phyloP scores from a whole-genome alignment of 30 jellyfish, hydroid and myxozoan species.

The Sanderia malayensis region DNA sequence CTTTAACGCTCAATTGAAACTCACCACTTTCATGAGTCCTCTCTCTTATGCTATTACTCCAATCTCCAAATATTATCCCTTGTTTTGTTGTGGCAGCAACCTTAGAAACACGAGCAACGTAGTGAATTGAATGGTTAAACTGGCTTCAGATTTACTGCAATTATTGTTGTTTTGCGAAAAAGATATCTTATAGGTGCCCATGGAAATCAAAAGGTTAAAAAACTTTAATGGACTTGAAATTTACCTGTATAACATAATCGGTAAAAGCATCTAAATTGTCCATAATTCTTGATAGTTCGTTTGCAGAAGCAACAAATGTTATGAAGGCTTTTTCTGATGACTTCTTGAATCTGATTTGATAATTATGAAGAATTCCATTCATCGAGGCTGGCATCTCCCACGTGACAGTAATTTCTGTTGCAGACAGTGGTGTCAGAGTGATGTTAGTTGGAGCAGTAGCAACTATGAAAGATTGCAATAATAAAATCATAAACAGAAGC shows the following conservation, averaged over 20 bases:
- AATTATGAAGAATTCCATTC: slow-evolving; percentile 63
- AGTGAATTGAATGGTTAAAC: not conserved
- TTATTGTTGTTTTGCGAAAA: too few relatives aligned
- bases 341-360: slow-evolving; percentile 23
- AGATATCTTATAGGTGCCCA: too few relatives aligned
- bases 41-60: slow-evolving; percentile 17
- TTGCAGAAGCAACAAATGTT: slow-evolving; percentile 11
- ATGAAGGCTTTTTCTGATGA: not conserved
- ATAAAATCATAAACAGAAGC: too few relatives aligned
- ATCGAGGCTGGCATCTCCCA: slow-evolving; percentile 60
- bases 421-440: slow-evolving; percentile 26
- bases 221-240: too few relatives aligned
- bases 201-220: too few relatives aligned
- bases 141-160: too few relatives aligned
- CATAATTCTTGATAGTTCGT: not conserved
- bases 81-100: slow-evolving; percentile 52
- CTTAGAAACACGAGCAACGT: too few relatives aligned
- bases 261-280: slow-evolving; percentile 9
- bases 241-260: slow-evolving; percentile 21
- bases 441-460: slow-evolving; percentile 43
- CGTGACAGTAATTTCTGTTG: slow-evolving; percentile 24
- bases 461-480: slow-evolving; percentile 1
- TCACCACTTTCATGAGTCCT: slow-evolving; percentile 31
- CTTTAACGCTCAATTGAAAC: too few relatives aligned
- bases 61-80: slow-evolving; percentile 24